Base-by-base conservation (phyloP, 2,888 invertebrate genomes). In the Drosophila nr. perissopoda region DNA sequence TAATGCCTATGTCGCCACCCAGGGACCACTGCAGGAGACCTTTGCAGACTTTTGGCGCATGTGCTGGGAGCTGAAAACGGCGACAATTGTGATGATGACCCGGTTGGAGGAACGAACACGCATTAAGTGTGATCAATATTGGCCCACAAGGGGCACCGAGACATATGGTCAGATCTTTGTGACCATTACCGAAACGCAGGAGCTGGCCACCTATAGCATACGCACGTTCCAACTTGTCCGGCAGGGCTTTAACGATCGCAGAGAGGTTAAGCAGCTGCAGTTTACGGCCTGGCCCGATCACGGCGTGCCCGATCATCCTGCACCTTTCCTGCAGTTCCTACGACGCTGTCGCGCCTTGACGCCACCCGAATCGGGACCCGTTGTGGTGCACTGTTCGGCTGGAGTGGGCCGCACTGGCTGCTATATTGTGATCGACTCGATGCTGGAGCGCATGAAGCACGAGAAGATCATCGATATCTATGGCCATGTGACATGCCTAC, bases 221-320 rank as follows among this genome's bases (percentile, higher is more conserved):
- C 95, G 99, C 77, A 99, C 99, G 7, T 99, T 99, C 94, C 97
- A 98, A 93, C 94, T 99, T 25, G 96, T 97, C 73, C 95, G 96
- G 51, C 95, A 96, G 88, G 96, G 96, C 29, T 95, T 95, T 82
- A 95, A 96, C 53, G 98, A 99, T 91, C 96, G 98, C 34, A 95
- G 99, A 1, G 99, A 99, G 93, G 96, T 99, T 62, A 97, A 98
- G 89, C 99, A 99, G 92, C 94, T 99, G 83, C 99, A 99, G 93
- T 99, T 99, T 92, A 99, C 99, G 0, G 99, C 99, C 6, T 99
- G 99, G 99, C 99, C 99, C 1, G 99, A 99, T 94, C 99, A 99
- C 91, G 99, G 97, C 2, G 99, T 99, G 4, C 99, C 99, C 3
- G 99, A 99, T 93, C 99, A 99, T 93, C 99, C 99, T 0, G 99